Evolutionary conservation across 1,140 invertebrate species (phyloP), one percentile per base, ranked within the genome.

Genomic region (Drosophila ohnishii): DNA sequence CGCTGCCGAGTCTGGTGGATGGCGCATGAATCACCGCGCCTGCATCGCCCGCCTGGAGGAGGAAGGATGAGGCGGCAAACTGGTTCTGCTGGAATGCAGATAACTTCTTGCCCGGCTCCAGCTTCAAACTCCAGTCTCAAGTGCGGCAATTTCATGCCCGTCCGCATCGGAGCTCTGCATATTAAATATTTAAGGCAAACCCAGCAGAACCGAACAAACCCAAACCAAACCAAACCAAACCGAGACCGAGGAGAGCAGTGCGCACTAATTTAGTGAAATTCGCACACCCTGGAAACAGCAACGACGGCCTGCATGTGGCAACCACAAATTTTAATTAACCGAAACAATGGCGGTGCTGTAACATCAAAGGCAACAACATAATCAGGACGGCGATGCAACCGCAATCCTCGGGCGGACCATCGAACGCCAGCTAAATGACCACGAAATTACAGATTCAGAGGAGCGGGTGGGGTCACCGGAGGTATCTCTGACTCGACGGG

Each of bases 321-420:
- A 89, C 84, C 84, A 88, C 84, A 88, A 88, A 88, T 89, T 84
- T 88, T 88, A 88, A 88, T 88, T 88, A 88, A 88, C 80, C 80
- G 77, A 88, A 88, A 89, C 84, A 88, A 89, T 80, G 77, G 80
- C 83, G 80, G 75, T 63, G 73, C 53, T 62, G 76, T 70, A 60
- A 66, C 75, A 82, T 87, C 83, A 87, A 87, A 78, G 51, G 64
- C 76, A 78, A 69, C 80, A 67, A 63, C 79, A 81, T 80, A 77
- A 82, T 74, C 78, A 75, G 70, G 65, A 57, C 75, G 55, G 53
- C 51, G 64, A 53, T 48, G 57, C 60, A 73, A 82, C 77, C 77
- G 65, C 81, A 85, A 67, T 64, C 47, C 64, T 58, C 75, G 45
- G 58, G 48, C 60, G 57, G 67, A 56, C 47, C 69, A 61, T 63